phyloP scores from a whole-genome alignment of 2,113 vertebrate genomes.

The Hyla sarda region DNA sequence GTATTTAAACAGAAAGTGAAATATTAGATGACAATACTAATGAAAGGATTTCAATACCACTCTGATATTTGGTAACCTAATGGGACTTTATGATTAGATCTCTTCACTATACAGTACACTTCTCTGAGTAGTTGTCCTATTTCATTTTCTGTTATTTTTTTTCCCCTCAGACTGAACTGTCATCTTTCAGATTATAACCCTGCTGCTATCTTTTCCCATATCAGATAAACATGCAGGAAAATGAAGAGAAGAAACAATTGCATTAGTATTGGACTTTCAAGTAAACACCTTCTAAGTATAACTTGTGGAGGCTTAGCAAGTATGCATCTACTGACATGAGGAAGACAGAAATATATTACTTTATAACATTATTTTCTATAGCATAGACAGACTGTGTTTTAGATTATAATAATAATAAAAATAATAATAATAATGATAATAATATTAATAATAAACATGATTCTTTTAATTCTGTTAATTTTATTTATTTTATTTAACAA shows the following conservation, averaged over 20 bases:
- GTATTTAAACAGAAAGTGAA: constrained; percentile 71
- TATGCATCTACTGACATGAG: neutral
- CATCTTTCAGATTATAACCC: constrained; percentile 46
- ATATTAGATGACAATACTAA: constrained; percentile 66
- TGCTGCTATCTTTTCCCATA: constrained; percentile 56
- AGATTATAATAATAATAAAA: no score
- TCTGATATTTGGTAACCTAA: constrained; percentile 60
- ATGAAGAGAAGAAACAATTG: constrained; percentile 40
- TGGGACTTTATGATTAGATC: constrained; percentile 60
- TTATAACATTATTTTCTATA: no score
- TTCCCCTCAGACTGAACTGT: constrained; percentile 52
- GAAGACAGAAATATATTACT: no score
- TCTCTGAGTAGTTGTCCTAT: constrained; percentile 55
- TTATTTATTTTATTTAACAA: no score
- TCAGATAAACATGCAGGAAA: constrained; percentile 29
- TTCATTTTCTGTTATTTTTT: constrained; percentile 64
- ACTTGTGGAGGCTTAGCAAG: constrained; percentile 8
- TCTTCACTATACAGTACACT: constrained; percentile 49
- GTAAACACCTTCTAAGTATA: constrained; percentile 18
- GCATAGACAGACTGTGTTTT: no score
- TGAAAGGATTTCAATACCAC: constrained; percentile 56
- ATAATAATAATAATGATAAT: no score
- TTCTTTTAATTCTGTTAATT: no score
- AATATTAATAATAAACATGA: no score
- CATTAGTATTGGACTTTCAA: constrained; percentile 24